Evolutionary conservation across 2,888 invertebrate genomes (phyloP), one percentile per base, ranked within the genome.

Genomic region (Caenorhabditis sp.): DNA sequence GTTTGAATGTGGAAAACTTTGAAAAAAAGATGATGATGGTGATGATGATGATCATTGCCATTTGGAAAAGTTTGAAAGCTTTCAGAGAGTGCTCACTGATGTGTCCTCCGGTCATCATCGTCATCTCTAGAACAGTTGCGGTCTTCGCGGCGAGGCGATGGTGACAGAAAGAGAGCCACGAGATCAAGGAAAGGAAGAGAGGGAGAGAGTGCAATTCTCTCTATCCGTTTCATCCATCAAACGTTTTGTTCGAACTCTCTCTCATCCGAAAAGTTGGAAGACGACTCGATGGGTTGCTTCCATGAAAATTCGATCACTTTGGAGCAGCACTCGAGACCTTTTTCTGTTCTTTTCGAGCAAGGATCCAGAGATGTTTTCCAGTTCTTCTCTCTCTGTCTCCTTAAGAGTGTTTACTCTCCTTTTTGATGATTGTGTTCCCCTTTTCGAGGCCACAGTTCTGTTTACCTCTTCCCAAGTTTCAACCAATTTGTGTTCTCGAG

Each of bases 101-200:
- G 51, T 51, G 51, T 51, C 47, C 18, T 47, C 47, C 51, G 24
- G 51, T 51, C 51, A 51, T 51, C 51, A 51, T 51, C 51, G n/a
- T 51, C 24, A 22, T 58, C 61, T 40, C 61, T 53, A 62, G 71
- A 71, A 71, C 71, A 71, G 71, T 71, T 71, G 71, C 61, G 71
- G 71, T 71, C 61, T 55, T 28, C 18, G 47, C 40, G 40, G 47
- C n/a, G 47, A 40, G 40, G 15, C 13, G 47, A n/a, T 37, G 55
- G 20, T 40, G 47, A 28, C 22, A 37, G 53, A 24, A 35, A 40
- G 56, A 68, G 32, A 40, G 53, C 9, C 35, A 37, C 28, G 44
- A 18, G n/a, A n/a, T n/a, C n/a, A n/a, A n/a, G n/a, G n/a, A n/a
- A n/a, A 56, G 35, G n/a, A 40, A 20, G 44, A 50, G 15, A 58